Evolutionary conservation across 2,888 invertebrate species (phyloP).

Genomic region (Bimastos eiseni): DNA sequence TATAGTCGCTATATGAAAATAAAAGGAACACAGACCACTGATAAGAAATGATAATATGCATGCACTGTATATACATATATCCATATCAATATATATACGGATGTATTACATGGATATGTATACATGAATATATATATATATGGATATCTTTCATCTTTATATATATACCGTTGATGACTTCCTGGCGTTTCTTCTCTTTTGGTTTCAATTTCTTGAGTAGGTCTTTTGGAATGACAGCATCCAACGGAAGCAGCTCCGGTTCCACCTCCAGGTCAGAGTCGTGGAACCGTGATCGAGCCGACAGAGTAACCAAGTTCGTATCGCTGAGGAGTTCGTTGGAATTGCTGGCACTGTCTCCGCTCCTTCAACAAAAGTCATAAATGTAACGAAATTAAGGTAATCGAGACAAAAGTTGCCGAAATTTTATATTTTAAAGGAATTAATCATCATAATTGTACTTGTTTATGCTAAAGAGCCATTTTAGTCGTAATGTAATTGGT

Average conservation of each 20-base stretch:
- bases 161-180: slow-evolving; percentile 84
- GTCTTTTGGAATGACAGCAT: slow-evolving; percentile 76
- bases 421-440: neutral
- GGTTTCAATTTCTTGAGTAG: slow-evolving; percentile 75
- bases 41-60: too few species aligned
- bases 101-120: too few species aligned
- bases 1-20: too few species aligned
- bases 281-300: neutral
- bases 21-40: too few species aligned
- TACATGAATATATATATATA: too few species aligned
- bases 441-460: neutral
- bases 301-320: neutral
- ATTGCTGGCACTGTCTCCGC: slow-evolving; percentile 16
- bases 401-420: neutral
- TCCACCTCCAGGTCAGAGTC: slow-evolving; percentile 65
- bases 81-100: too few species aligned
- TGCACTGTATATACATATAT: too few species aligned
- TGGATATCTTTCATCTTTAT: neutral
- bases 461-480: too few species aligned
- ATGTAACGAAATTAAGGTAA: neutral
- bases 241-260: slow-evolving; percentile 78
- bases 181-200: slow-evolving; percentile 84
- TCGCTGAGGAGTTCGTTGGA: neutral
- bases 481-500: neutral
- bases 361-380: neutral